These are phyloP conservation scores for Percopsis omiscomaycus DNA, from an alignment of 2,797 vertebrate species.

Conservation along the genomic window DNA sequence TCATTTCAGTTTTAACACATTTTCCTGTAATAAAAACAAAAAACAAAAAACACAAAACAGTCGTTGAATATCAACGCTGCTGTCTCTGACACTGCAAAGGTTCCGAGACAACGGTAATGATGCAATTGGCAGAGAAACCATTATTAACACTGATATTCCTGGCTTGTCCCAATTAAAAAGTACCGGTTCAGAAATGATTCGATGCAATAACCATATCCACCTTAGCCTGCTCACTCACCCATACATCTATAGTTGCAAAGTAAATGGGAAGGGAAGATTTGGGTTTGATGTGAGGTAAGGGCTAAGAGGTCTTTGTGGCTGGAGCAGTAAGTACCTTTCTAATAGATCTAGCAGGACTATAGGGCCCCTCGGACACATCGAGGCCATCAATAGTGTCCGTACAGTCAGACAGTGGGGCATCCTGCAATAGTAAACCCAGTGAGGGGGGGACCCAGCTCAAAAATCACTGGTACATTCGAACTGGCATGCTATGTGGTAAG, in stretches of 20 bases:
- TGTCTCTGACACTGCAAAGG: too few species aligned
- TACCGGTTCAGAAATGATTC: too few species aligned
- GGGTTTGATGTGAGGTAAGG: constrained; percentile 40
- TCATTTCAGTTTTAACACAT: not conserved
- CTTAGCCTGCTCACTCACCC: not conserved
- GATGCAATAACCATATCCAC: too few species aligned
- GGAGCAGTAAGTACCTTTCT: constrained; percentile 93
- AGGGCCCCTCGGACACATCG: constrained; percentile 93
- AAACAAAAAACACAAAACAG: too few species aligned
- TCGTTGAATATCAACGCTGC: too few species aligned
- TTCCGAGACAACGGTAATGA: too few species aligned
- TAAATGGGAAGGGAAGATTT: constrained; percentile 29
- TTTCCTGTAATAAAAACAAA: not conserved
- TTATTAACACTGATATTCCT: too few species aligned
- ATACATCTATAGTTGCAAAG: constrained; percentile 1
- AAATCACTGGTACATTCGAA: constrained; percentile 51
- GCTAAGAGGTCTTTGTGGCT: constrained; percentile 61
- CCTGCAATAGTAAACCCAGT: constrained; percentile 97
- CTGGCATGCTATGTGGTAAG: constrained; percentile 36
- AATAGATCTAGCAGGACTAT: constrained; percentile 96
- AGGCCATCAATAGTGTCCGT: constrained; percentile 99
- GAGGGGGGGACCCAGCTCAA: constrained; percentile 82
- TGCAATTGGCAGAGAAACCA: too few species aligned
- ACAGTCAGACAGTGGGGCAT: constrained; percentile 99
- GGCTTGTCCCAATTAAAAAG: too few species aligned